phyloP scores from a whole-genome alignment of 2,113 vertebrate genomes.

The Megaceryle maxima region DNA sequence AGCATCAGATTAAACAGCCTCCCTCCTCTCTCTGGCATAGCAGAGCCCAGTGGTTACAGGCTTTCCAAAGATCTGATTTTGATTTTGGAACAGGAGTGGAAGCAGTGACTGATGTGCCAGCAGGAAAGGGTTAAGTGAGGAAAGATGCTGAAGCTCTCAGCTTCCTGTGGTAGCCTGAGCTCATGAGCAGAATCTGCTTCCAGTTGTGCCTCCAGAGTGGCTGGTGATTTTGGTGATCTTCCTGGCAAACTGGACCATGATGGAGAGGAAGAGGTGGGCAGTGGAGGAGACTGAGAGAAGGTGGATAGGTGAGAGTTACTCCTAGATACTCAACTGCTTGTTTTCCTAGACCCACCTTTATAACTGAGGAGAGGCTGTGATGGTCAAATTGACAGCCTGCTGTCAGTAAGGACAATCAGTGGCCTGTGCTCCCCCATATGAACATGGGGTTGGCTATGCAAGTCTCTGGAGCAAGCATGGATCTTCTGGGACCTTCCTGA shows the following conservation, averaged over 20 bases:
- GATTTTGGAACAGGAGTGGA: neutral
- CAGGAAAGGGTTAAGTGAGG: neutral
- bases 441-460: neutral
- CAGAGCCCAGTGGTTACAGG: neutral
- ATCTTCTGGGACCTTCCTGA: neutral
- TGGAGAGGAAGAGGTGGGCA: neutral
- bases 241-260: neutral
- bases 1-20: neutral
- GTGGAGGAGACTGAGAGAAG: neutral
- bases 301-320: neutral
- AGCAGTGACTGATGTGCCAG: neutral
- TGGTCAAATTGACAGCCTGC: neutral
- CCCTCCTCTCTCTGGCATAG: neutral
- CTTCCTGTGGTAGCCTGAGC: neutral
- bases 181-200: neutral
- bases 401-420: neutral
- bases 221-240: neutral
- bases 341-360: neutral
- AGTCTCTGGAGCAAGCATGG: neutral
- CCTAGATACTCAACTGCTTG: neutral
- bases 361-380: neutral
- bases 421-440: neutral
- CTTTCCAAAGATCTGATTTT: neutral
- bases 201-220: neutral
- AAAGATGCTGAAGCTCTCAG: neutral